Conservation (phyloP, 2,797 vertebrate genomes). For the Clarias fuscus region DNA sequence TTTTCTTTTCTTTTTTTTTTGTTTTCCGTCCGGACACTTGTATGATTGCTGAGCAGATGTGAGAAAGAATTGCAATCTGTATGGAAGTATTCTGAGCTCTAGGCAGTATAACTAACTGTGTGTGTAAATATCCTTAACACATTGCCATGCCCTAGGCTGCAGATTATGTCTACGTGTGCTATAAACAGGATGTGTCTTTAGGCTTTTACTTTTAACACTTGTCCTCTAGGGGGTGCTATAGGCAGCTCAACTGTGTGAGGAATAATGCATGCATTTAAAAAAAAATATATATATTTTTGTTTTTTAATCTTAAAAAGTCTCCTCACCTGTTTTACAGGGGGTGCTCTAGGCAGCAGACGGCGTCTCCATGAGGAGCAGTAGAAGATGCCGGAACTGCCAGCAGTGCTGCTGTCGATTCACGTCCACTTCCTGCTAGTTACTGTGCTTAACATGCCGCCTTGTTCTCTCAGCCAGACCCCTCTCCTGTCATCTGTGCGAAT, state of each 20-base stretch:
- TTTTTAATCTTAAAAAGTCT: conserved; percentile 13
- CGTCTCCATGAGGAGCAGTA: conserved; percentile 97
- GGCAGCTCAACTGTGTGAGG: conserved; percentile 93
- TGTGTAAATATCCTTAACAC: conserved; percentile 7
- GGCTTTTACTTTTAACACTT: not conserved
- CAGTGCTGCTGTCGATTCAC: conserved; percentile 90
- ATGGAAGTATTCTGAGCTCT: conserved; percentile 2
- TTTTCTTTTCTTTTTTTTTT: not conserved
- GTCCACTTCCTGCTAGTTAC: conserved; percentile 75
- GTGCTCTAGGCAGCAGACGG: conserved; percentile 87
- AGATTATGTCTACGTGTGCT: not conserved
- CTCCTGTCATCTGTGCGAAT: conserved; percentile 86
- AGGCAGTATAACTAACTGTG: not conserved
- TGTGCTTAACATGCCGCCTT: conserved; percentile 73
- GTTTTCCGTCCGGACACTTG: not conserved
- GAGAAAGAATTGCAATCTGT: not conserved
- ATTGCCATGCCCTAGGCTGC: not conserved
- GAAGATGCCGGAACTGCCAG: conserved; percentile 96
- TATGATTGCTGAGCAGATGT: not conserved
- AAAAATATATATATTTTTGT: no score
- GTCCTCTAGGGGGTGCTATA: conserved; percentile 78
- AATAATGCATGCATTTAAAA: conserved; percentile 49
- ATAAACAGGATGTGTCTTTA: not conserved
- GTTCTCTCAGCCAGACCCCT: conserved; percentile 75
- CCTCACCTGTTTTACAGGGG: conserved; percentile 71